Conservation (phyloP, 2,797 vertebrate genomes). For the Sorex maritimensis region DNA sequence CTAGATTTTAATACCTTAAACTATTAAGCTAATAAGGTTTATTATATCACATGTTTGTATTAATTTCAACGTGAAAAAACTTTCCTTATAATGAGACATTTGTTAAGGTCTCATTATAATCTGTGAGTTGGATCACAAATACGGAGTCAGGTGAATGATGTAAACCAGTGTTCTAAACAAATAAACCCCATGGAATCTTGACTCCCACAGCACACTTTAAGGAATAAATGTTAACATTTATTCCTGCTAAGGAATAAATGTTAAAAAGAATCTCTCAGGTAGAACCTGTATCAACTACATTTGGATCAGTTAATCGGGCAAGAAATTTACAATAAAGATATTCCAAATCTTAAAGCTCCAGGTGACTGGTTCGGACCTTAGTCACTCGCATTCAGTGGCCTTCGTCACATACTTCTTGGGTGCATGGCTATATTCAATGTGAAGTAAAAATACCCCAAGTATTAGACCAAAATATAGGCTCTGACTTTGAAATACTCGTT, state of each 20-base stretch:
- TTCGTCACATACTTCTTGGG: conserved; percentile 39
- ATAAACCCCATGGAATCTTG: neutral
- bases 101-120: conserved; percentile 68
- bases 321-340: conserved; percentile 21
- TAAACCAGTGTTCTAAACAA: conserved; percentile 23
- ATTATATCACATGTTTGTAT: conserved; percentile 65
- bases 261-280: conserved; percentile 28
- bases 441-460: conserved; percentile 76
- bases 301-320: neutral
- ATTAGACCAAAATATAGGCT: conserved; percentile 72
- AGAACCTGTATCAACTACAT: neutral
- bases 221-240: too few relatives aligned
- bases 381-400: neutral
- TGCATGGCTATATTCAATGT: conserved; percentile 58
- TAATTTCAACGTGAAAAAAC: conserved; percentile 78
- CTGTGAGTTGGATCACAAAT: conserved; percentile 56
- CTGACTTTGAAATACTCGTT: conserved; percentile 78
- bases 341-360: neutral
- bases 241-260: neutral
- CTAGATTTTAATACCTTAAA: conserved; percentile 32
- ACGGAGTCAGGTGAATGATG: neutral
- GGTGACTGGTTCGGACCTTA: neutral
- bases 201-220: neutral
- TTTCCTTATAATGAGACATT: conserved; percentile 52
- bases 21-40: conserved; percentile 65